phyloP scores from a whole-genome alignment of 2,888 invertebrate genomes.

The Cremastinae sp. region DNA sequence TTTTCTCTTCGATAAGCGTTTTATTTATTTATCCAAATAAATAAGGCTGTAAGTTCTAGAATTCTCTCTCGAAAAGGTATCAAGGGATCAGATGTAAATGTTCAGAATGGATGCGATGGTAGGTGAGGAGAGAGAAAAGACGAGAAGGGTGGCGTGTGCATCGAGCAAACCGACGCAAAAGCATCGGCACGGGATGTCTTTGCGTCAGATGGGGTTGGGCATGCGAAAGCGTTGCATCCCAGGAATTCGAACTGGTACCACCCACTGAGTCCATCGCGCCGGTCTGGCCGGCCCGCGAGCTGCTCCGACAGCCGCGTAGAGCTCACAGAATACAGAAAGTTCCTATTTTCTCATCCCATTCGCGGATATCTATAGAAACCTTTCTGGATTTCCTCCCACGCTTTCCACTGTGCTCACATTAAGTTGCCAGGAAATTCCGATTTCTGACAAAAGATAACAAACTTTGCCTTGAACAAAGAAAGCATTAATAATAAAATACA shows the following conservation, averaged over 20 bases:
- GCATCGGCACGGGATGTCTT: conserved; percentile 46
- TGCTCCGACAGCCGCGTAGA: conserved; percentile 57
- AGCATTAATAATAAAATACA: too few relatives aligned
- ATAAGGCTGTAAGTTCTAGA: too few relatives aligned
- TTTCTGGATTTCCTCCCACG: conserved; percentile 21
- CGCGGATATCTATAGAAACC: conserved; percentile 42
- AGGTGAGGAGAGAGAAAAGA: conserved; percentile 30
- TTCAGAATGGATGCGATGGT: conserved; percentile 41
- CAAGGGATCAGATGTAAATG: too few relatives aligned
- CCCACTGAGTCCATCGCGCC: conserved; percentile 80
- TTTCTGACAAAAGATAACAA: too few relatives aligned
- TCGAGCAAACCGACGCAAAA: conserved; percentile 38
- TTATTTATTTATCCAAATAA: too few relatives aligned
- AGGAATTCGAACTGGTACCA: conserved; percentile 80
- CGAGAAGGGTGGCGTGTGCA: conserved; percentile 45
- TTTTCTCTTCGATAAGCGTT: too few relatives aligned
- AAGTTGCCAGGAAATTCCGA: neutral
- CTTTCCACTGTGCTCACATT: neutral
- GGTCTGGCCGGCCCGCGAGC: conserved; percentile 77
- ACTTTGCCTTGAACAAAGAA: too few relatives aligned
- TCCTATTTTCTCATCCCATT: conserved; percentile 71
- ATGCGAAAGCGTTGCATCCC: conserved; percentile 83
- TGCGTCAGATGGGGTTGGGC: conserved; percentile 75
- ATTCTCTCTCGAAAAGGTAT: too few relatives aligned
- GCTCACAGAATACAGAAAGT: conserved; percentile 58